Evolutionary conservation across 2,888 invertebrate genomes (phyloP).

Genomic region (Calameuta filiformis): DNA sequence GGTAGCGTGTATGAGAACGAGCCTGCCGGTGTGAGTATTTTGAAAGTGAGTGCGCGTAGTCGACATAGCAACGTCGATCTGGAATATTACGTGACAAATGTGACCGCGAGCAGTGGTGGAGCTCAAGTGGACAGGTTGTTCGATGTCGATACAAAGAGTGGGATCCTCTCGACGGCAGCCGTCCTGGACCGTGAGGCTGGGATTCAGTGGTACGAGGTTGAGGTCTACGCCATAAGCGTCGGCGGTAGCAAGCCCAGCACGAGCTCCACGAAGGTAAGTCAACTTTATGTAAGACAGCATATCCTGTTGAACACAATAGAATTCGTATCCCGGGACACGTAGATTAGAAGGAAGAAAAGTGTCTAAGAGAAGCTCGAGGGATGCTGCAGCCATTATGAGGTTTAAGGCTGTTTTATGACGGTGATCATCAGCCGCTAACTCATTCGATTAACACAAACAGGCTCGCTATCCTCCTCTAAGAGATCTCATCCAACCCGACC

Average conservation of each 20-base stretch:
- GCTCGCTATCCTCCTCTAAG: slow-evolving; percentile 19
- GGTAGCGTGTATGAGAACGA: slow-evolving; percentile 92
- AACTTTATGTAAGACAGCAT: slow-evolving; percentile 1
- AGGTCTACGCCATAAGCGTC: slow-evolving; percentile 85
- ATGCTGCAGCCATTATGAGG: slow-evolving; percentile 17
- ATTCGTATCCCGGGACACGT: background rate
- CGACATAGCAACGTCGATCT: slow-evolving; percentile 72
- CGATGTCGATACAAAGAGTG: slow-evolving; percentile 89
- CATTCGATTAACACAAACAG: slow-evolving; percentile 32
- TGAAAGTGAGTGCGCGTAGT: slow-evolving; percentile 81
- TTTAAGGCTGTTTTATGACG: slow-evolving; percentile 33
- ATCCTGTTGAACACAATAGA: background rate
- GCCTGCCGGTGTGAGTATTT: slow-evolving; percentile 85
- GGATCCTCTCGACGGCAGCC: slow-evolving; percentile 87
- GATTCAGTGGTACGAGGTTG: slow-evolving; percentile 83
- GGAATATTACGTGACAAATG: slow-evolving; percentile 92
- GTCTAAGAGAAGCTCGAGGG: slow-evolving; percentile 23
- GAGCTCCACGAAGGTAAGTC: slow-evolving; percentile 84
- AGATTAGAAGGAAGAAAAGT: background rate
- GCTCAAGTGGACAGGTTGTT: slow-evolving; percentile 89
- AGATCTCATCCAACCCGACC: slow-evolving; percentile 1
- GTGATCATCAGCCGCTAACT: slow-evolving; percentile 32
- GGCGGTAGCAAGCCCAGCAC: slow-evolving; percentile 77
- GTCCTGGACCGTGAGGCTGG: slow-evolving; percentile 87
- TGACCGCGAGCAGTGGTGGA: slow-evolving; percentile 75